Conservation (phyloP, 2,797 vertebrate genomes). For the Potorous gilbertii region DNA sequence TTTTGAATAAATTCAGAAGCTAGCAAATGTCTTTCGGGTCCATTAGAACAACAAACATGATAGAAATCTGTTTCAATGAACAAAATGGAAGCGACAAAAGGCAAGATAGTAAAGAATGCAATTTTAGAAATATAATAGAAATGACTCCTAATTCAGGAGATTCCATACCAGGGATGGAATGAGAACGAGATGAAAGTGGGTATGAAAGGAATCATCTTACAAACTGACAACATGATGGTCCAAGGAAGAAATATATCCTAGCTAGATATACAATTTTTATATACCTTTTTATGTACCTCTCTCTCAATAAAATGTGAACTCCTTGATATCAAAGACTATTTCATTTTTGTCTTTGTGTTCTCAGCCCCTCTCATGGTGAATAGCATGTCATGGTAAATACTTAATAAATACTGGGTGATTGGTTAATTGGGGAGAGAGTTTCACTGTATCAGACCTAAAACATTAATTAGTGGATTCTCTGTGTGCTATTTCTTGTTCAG, state of each 20-base stretch:
- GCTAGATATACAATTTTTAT: not conserved
- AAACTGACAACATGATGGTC: not conserved
- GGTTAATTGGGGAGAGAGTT: not conserved
- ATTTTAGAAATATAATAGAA: conserved; percentile 56
- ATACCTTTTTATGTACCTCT: not conserved
- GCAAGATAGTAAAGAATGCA: conserved; percentile 22
- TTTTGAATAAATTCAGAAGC: conserved; percentile 20
- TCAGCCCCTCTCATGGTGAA: not conserved
- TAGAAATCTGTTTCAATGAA: not conserved
- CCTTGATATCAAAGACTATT: not conserved
- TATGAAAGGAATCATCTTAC: not conserved
- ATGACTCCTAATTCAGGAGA: not conserved
- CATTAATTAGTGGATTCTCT: too few species aligned
- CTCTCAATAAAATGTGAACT: not conserved
- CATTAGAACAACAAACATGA: not conserved
- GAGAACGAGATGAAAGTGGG: not conserved
- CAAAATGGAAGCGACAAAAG: not conserved
- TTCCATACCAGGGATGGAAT: not conserved
- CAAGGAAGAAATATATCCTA: not conserved
- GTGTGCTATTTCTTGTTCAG: too few species aligned
- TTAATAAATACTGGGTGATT: not conserved
- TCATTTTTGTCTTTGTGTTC: not conserved
- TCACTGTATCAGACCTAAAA: too few species aligned
- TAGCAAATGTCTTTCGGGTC: not conserved
- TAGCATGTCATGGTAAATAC: not conserved